Conservation (phyloP, 1,140 invertebrate species). For the Ridgeia piscesae region DNA sequence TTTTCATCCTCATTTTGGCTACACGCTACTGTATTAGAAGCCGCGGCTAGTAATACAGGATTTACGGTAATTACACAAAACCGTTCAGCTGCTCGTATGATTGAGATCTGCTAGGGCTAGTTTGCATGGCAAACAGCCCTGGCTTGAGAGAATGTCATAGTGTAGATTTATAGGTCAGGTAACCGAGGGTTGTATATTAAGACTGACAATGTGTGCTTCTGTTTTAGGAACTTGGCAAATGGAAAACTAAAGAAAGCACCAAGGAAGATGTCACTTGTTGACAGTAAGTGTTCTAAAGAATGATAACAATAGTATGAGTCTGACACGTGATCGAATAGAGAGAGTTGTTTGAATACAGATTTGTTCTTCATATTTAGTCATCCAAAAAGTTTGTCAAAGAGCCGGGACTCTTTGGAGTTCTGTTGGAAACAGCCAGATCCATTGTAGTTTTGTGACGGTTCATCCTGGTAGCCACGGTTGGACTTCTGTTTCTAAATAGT, state of each 20-base stretch:
- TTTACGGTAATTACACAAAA: too few species aligned
- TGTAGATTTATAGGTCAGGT: neutral
- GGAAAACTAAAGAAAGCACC: slow-evolving; percentile 43
- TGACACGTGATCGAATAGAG: slow-evolving; percentile 21
- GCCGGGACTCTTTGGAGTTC: neutral
- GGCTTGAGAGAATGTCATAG: neutral
- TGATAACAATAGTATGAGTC: neutral
- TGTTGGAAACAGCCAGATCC: neutral
- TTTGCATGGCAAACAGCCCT: too few species aligned
- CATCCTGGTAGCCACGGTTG: neutral
- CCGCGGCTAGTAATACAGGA: too few species aligned
- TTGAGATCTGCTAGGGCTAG: too few species aligned
- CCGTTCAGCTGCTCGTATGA: too few species aligned
- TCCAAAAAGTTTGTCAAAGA: neutral
- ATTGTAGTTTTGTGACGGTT: neutral
- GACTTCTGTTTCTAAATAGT: neutral
- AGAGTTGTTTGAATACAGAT: neutral
- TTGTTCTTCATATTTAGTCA: neutral
- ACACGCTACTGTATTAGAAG: too few species aligned
- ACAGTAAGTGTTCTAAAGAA: slow-evolving; percentile 58
- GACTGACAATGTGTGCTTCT: neutral
- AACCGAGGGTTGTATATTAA: neutral
- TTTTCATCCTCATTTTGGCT: too few species aligned
- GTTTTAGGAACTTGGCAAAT: slow-evolving; percentile 45
- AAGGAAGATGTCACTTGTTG: slow-evolving; percentile 58